Percentiles rank a stretch among this genome's conserved stretches.
Evolutionary conservation across 2,797 vertebrate species (phyloP).

Genomic region (Rhynchotus rufescens): DNA sequence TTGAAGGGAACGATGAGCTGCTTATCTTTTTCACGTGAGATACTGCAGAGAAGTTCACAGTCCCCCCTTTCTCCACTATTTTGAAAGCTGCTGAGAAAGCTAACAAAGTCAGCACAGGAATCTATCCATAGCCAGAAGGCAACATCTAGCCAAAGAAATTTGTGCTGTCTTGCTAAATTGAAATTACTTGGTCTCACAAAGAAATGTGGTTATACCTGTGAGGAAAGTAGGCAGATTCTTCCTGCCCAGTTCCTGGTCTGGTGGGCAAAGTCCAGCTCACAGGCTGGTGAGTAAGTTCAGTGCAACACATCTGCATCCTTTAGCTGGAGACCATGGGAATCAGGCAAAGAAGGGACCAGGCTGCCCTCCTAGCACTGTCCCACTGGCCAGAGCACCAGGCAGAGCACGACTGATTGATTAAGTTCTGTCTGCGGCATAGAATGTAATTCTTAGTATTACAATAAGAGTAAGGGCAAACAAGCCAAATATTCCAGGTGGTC

Average conservation of each 20-base stretch:
- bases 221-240: background rate
- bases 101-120: background rate
- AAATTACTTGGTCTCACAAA: background rate
- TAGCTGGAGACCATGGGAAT: background rate
- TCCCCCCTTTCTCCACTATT: background rate
- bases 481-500: background rate
- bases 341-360: background rate
- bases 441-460: background rate
- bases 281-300: background rate
- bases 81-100: background rate
- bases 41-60: background rate
- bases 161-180: background rate
- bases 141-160: background rate
- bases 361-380: background rate
- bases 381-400: background rate
- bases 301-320: background rate
- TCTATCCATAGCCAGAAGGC: background rate
- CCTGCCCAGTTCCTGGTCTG: background rate
- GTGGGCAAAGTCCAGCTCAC: background rate
- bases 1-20: background rate
- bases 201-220: background rate
- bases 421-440: background rate
- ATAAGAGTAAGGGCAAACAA: background rate
- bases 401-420: background rate
- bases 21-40: background rate